Conservation (phyloP, 2,888 invertebrate species). For the Acleris holmiana region DNA sequence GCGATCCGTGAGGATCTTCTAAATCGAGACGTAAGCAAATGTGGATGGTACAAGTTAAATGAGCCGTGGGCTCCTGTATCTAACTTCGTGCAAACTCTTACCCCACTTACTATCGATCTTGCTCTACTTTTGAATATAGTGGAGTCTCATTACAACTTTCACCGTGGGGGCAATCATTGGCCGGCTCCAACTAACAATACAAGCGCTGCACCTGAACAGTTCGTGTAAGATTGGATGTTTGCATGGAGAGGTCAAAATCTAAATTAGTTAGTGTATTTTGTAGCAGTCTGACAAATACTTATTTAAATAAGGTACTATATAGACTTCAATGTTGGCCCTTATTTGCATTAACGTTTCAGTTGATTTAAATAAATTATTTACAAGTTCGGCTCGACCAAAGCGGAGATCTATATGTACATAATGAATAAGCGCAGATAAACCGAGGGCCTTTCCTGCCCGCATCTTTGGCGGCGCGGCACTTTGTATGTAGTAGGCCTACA, state of each 20-base stretch:
- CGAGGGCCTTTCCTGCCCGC: constrained; percentile 53
- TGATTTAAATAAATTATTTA: constrained; percentile 20
- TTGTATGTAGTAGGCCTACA: constrained; percentile 63
- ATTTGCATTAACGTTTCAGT: constrained; percentile 7
- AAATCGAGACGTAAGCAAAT: constrained; percentile 70
- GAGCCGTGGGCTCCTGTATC: constrained; percentile 63
- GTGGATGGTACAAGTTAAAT: constrained; percentile 70
- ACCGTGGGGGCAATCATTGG: constrained; percentile 41
- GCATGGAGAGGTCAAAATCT: background rate
- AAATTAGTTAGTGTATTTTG: background rate
- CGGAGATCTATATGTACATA: constrained; percentile 20
- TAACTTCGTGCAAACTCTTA: constrained; percentile 60
- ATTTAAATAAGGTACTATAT: background rate
- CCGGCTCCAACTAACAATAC: constrained; percentile 14
- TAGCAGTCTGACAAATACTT: background rate
- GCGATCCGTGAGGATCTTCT: constrained; percentile 58
- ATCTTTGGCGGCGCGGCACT: constrained; percentile 54
- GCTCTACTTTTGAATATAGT: constrained; percentile 54
- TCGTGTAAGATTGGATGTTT: constrained; percentile 4
- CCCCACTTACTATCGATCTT: constrained; percentile 55
- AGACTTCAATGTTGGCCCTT: no score
- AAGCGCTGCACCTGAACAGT: constrained; percentile 6
- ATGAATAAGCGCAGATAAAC: constrained; percentile 43
- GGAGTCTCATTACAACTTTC: constrained; percentile 50
- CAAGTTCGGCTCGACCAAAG: constrained; percentile 30